Conservation (phyloP, 2,797 vertebrate species). For the Sebastes iracundus region DNA sequence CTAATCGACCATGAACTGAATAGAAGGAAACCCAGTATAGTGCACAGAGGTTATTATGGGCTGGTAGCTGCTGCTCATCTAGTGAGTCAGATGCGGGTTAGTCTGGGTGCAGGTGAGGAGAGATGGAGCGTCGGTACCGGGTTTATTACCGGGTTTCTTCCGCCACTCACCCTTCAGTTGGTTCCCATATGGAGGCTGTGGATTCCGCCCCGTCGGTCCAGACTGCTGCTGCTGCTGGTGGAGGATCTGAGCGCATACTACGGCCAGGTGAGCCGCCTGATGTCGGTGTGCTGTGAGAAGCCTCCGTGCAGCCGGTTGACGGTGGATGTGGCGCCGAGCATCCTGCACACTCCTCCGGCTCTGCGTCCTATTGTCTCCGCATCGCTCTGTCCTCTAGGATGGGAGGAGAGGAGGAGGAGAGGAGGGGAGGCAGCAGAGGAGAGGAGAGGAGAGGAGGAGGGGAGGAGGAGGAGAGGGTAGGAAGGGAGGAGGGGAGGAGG, state of each 20-base stretch:
- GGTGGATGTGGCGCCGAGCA: constrained; percentile 46
- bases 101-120: constrained; percentile 25
- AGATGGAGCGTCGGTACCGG: neutral
- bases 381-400: constrained; percentile 72
- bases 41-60: neutral
- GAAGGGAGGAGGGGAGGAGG: constrained; percentile 46
- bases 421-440: neutral
- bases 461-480: constrained; percentile 1
- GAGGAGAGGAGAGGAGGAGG: neutral
- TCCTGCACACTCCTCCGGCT: constrained; percentile 59
- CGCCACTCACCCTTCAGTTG: constrained; percentile 78
- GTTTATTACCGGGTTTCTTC: no score
- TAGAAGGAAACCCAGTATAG: neutral
- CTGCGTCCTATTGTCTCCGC: constrained; percentile 81
- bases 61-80: neutral
- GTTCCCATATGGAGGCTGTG: constrained; percentile 50
- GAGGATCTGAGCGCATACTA: constrained; percentile 42
- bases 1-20: neutral
- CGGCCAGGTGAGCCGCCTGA: constrained; percentile 22
- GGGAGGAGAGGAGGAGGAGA: constrained; percentile 37
- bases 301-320: constrained; percentile 39
- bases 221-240: constrained; percentile 10
- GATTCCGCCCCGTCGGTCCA: constrained; percentile 50
- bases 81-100: neutral
- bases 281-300: neutral